These are phyloP conservation scores for Pteria penguin DNA, from an alignment of 2,888 invertebrate genomes.

Conservation along the genomic window DNA sequence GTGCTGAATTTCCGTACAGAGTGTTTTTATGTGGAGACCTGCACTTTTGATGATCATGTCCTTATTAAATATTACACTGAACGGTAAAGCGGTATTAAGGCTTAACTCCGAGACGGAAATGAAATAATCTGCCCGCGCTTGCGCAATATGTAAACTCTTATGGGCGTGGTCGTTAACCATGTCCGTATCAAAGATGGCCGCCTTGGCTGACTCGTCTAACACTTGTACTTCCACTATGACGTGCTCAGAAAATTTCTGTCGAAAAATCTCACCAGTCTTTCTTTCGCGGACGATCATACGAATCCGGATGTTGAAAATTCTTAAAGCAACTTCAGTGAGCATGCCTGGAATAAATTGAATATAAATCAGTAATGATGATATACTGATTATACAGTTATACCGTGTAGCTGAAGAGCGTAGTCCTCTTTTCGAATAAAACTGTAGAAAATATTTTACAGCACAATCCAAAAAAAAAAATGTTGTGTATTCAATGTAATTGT, in stretches of 20 bases:
- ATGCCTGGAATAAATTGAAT: conserved; percentile 25
- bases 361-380: no score
- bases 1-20: conserved; percentile 64
- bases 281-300: conserved; percentile 20
- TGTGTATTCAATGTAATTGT: neutral
- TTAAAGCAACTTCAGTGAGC: conserved; percentile 30
- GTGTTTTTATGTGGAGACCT: conserved; percentile 50
- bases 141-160: conserved; percentile 12
- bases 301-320: conserved; percentile 26
- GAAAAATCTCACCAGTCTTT: conserved; percentile 27
- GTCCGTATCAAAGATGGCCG: conserved; percentile 1
- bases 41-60: conserved; percentile 57
- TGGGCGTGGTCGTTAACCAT: neutral
- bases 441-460: no score
- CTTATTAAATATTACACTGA: conserved; percentile 73
- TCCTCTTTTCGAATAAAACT: no score
- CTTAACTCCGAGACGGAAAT: conserved; percentile 20
- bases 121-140: conserved; percentile 25
- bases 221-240: conserved; percentile 28
- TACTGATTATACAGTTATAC: no score
- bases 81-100: conserved; percentile 68
- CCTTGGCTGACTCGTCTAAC: conserved; percentile 4
- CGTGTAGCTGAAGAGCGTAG: no score
- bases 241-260: conserved; percentile 31
- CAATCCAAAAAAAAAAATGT: no score